Conservation (phyloP, 2,797 vertebrate genomes). For the Allobates femoralis region DNA sequence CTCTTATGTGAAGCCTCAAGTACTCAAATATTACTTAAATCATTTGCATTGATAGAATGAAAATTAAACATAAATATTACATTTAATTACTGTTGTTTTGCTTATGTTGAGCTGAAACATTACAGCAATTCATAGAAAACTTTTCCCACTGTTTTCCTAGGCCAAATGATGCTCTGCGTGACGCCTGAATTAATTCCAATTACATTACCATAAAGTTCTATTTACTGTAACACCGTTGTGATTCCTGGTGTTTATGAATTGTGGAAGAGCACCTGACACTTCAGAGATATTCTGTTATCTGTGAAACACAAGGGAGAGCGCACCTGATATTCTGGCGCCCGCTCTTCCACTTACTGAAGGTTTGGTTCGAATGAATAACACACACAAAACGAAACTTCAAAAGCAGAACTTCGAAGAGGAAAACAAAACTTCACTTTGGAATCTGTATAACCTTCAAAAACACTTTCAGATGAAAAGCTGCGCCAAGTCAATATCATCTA, state of each 20-base stretch:
- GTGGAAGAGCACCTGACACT: slow-evolving; percentile 64
- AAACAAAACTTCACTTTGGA: slow-evolving; percentile 54
- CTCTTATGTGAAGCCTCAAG: slow-evolving; percentile 13
- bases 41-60: slow-evolving; percentile 30
- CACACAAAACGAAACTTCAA: slow-evolving; percentile 51
- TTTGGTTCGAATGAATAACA: slow-evolving; percentile 57
- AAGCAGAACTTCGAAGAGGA: slow-evolving; percentile 43
- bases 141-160: slow-evolving; percentile 62
- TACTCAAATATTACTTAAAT: slow-evolving; percentile 75
- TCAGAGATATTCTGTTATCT: slow-evolving; percentile 65
- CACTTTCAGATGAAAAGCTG: slow-evolving; percentile 20
- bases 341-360: slow-evolving; percentile 59
- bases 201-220: slow-evolving; percentile 65
- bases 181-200: slow-evolving; percentile 65
- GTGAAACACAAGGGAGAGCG: slow-evolving; percentile 64
- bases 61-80: slow-evolving; percentile 47
- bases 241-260: slow-evolving; percentile 62
- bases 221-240: slow-evolving; percentile 65
- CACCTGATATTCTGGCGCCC: slow-evolving; percentile 58
- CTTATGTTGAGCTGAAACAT: slow-evolving; percentile 58
- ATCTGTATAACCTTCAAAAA: slow-evolving; percentile 54
- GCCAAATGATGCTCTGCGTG: slow-evolving; percentile 65
- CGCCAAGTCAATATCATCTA: background rate
- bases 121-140: slow-evolving; percentile 60
- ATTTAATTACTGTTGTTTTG: slow-evolving; percentile 56